Conservation (phyloP, 2,888 invertebrate species). For the Idaea biselata region DNA sequence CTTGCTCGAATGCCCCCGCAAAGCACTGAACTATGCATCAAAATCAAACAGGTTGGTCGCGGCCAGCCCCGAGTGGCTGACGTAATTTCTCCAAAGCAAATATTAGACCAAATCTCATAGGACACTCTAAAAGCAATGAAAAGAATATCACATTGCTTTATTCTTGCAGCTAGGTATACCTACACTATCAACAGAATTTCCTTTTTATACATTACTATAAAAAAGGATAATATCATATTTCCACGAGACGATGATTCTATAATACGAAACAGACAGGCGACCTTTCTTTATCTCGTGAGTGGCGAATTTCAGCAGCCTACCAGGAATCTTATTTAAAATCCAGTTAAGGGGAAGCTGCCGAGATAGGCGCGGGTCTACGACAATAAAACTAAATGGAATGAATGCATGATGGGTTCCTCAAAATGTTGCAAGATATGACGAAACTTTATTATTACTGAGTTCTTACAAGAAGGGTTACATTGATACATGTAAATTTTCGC, state of each 20-base stretch:
- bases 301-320: slow-evolving; percentile 73
- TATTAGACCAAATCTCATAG: slow-evolving; percentile 70
- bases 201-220: slow-evolving; percentile 57
- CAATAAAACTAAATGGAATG: slow-evolving; percentile 81
- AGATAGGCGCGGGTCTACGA: slow-evolving; percentile 78
- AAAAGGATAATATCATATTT: slow-evolving; percentile 67
- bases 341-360: slow-evolving; percentile 67
- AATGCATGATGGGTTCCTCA: slow-evolving; percentile 75
- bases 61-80: slow-evolving; percentile 53
- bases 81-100: slow-evolving; percentile 74
- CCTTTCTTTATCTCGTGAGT: slow-evolving; percentile 76
- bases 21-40: slow-evolving; percentile 74
- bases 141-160: slow-evolving; percentile 56
- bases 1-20: slow-evolving; percentile 41
- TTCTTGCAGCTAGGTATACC: slow-evolving; percentile 31
- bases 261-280: slow-evolving; percentile 68
- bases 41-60: slow-evolving; percentile 72
- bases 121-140: slow-evolving; percentile 60
- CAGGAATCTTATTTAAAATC: slow-evolving; percentile 80
- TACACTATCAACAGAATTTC: slow-evolving; percentile 48
- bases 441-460: slow-evolving; percentile 57
- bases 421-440: slow-evolving; percentile 67
- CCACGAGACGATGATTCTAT: slow-evolving; percentile 63
- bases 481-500: slow-evolving; percentile 54
- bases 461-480: slow-evolving; percentile 59